phyloP scores from a whole-genome alignment of 2,888 invertebrate species.

The Stenoptilia bipunctidactyla region DNA sequence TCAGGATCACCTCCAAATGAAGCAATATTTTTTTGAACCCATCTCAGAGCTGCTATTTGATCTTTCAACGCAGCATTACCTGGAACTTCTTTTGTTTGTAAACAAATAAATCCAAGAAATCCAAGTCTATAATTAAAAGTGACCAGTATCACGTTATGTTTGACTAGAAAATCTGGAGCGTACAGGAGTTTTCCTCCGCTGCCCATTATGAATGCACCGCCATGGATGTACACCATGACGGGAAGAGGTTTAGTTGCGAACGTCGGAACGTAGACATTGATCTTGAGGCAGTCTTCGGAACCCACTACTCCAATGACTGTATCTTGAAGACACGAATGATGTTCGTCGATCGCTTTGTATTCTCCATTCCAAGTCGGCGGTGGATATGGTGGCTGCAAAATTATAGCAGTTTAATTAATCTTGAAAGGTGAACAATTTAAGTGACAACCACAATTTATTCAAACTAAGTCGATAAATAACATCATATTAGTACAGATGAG shows the following conservation, averaged over 20 bases:
- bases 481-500: too few species aligned
- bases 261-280: constrained; percentile 46
- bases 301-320: constrained; percentile 29
- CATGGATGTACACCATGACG: constrained; percentile 57
- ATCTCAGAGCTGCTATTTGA: constrained; percentile 52
- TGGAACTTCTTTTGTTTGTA: constrained; percentile 51
- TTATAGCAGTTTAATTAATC: background rate
- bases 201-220: constrained; percentile 51
- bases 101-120: constrained; percentile 48
- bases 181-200: constrained; percentile 48
- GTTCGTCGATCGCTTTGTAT: constrained; percentile 43
- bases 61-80: constrained; percentile 59
- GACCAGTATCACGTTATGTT: constrained; percentile 47
- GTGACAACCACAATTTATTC: too few species aligned
- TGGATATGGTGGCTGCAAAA: constrained; percentile 44
- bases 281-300: constrained; percentile 48
- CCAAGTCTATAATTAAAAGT: constrained; percentile 59
- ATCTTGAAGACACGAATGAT: constrained; percentile 39
- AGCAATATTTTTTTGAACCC: constrained; percentile 54
- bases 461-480: too few species aligned
- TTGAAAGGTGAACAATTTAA: too few species aligned
- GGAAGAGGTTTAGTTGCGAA: constrained; percentile 25
- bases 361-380: constrained; percentile 50
- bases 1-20: constrained; percentile 56
- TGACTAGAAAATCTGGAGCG: constrained; percentile 46